Base-by-base conservation (phyloP, 2,888 invertebrate species). In the Thecocarcelia acutangulata region DNA sequence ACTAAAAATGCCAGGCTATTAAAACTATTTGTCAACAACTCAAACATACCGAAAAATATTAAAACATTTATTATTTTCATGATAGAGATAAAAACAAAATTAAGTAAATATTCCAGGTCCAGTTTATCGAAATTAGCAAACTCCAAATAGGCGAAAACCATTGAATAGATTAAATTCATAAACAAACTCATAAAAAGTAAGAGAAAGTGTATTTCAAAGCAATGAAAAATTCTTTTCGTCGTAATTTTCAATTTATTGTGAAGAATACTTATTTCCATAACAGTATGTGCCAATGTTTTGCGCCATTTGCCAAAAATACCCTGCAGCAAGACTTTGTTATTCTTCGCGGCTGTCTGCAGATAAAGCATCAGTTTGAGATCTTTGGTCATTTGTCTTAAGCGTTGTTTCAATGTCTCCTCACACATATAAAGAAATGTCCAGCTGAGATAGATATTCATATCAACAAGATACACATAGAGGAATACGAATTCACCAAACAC, bases 31-130 rank as follows among this genome's bases (percentile, higher is more conserved):
- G 42, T 58, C 52, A 84, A 72, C 0, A 48, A 21, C 4, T 78
- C 78, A 9, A 84, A 87, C 3, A 86, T 50, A 13, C 77, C 64
- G 44, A 86, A 87, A 9, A 80, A 46, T 24, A 84, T 59, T 54
- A 85, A 6, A 0, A 84, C 11, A 17, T 86, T 84, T 0, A 28
- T 11, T 17, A 86, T 84, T 21, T 81, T 83, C 0, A 52, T 15
- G 0, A 83, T 2, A 3, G 81, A 59, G 0, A 84, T 8, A 0
- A 68, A 5, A 0, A 73, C 4, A 69, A 70, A 0, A 64, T n/a
- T 0, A 58, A 50, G 4, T 3, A 24, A 21, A 13, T 50, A 21
- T 13, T 24, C 2, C 3, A 6, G 1, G 12, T 50, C 21, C 21
- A 6, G 3, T 50, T 50, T 1, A 13, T 21, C 50, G n/a, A 50